Base-by-base conservation (phyloP, 1,140 invertebrate species). In the Leptinotarsa defecta region DNA sequence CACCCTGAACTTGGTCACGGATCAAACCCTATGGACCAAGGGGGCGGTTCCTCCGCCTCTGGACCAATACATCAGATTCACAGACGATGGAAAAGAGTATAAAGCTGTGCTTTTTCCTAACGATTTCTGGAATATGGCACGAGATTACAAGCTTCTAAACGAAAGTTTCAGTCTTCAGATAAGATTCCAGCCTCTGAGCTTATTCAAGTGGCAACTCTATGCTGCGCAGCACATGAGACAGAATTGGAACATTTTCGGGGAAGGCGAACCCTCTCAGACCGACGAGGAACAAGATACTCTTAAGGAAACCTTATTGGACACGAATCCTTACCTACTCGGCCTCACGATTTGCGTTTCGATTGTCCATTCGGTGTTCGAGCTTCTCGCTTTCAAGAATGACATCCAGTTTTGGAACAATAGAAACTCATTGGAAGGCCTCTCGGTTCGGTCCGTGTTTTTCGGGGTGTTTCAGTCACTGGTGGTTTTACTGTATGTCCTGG, bases 391-490 rank as follows among this genome's bases (percentile, higher is more conserved):
- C 86, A 99, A 99, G 89, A 99, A 99, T 89, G 97, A 99, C 87
- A 99, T 99, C 83, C 98, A 99, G 87, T 99, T 99, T 85, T 99
- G 98, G 98, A 97, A 97, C 77, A 98, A 98, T 82, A 90, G 98
- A 52, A 96, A 99, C 85, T 97, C 96, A 5, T 87, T 99, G 43
- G 98, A 99, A 89, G 98, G 98, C 63, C 87, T 99, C 8, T 99
- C 97, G 0, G 98, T 99, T 13, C 91, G 98, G 76, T 98, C 97
- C 1, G 97, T 99, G n/a, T 98, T 99, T 86, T 99, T 99, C 86
- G 98, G 97, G 83, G 97, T 99, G 0, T 98, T 99, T 85, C 98
- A 99, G 85, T 96, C 96, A 0, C 83, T 98, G 2, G 93, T 99
- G 77, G 97, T 99, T 3, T 86, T 99, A 1, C 88, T 99, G 0